Evolutionary conservation across 2,113 vertebrate species (phyloP).

Genomic region (Syngnathoides biaculeatus): DNA sequence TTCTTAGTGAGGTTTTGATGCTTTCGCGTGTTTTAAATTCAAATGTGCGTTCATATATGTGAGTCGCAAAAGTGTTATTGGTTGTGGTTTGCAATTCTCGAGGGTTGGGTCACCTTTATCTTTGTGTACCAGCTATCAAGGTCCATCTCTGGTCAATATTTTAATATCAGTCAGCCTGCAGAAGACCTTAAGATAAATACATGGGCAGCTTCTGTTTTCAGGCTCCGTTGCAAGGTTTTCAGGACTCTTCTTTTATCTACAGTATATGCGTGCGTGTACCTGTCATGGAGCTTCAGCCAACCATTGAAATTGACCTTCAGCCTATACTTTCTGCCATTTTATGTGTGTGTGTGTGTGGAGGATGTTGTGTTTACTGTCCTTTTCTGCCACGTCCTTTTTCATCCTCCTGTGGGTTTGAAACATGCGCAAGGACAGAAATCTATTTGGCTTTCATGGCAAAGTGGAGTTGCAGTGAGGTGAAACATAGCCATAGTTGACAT

Average conservation of each 20-base stretch:
- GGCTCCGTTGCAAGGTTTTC: constrained; percentile 14
- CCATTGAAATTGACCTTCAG: constrained; percentile 40
- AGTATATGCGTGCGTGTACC: background rate
- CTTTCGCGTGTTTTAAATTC: background rate
- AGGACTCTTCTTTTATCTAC: background rate
- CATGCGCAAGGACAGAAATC: background rate
- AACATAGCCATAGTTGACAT: constrained; percentile 21
- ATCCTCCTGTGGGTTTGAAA: constrained; percentile 34
- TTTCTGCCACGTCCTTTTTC: constrained; percentile 25
- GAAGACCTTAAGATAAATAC: constrained; percentile 22
- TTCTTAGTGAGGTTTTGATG: background rate
- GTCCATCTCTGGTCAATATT: constrained; percentile 11
- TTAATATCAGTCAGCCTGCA: constrained; percentile 18
- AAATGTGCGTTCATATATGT: background rate
- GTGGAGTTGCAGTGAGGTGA: constrained; percentile 16
- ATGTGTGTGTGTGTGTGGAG: constrained; percentile 11
- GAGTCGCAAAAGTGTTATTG: constrained; percentile 1
- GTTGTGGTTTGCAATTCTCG: background rate
- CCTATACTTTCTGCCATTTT: constrained; percentile 5
- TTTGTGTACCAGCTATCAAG: constrained; percentile 4
- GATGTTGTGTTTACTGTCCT: constrained; percentile 26
- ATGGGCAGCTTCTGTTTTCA: constrained; percentile 23
- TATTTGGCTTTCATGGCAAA: constrained; percentile 1
- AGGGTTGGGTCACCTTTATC: background rate
- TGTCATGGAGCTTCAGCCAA: constrained; percentile 30